A percentile compares a stretch with the other conserved stretches of the same genome.
Evolutionary conservation across 2,113 vertebrate species (phyloP).

Genomic region (human (Homo sapiens)): DNA sequence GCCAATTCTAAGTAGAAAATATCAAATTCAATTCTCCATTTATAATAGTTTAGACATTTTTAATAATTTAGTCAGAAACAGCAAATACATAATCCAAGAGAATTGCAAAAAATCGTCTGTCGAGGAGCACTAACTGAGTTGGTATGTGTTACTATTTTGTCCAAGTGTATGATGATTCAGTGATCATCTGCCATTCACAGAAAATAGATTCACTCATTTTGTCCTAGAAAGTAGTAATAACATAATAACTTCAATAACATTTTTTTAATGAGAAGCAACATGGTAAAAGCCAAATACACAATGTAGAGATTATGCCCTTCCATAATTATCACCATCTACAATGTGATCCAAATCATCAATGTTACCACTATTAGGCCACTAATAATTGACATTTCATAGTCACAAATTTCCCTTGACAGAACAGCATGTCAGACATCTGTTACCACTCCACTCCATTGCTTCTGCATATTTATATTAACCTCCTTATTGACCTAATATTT

Average conservation of each 20-base stretch:
- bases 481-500: slow-evolving; percentile 54
- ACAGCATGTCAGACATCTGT: slow-evolving; percentile 56
- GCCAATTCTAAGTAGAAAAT: background rate
- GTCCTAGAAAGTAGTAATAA: slow-evolving; percentile 10
- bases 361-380: slow-evolving; percentile 42
- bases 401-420: slow-evolving; percentile 62
- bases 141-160: background rate
- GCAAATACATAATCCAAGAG: background rate
- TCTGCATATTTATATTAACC: slow-evolving; percentile 54
- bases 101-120: background rate
- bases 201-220: slow-evolving; percentile 14
- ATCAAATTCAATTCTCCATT: background rate
- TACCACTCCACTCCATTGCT: slow-evolving; percentile 50
- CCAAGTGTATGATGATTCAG: slow-evolving; percentile 14
- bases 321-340: slow-evolving; percentile 8
- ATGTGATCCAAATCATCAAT: slow-evolving; percentile 29
- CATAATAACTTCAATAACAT: background rate
- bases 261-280: background rate
- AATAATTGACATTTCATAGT: slow-evolving; percentile 61
- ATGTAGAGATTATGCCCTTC: background rate
- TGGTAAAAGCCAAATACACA: slow-evolving; percentile 42
- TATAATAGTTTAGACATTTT: background rate
- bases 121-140: background rate
- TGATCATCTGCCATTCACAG: background rate
- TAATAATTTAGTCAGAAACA: background rate